These are phyloP conservation scores for human (Homo sapiens) DNA, from an alignment of 2,113 vertebrate species.

Conservation along the genomic window GRCh38 chr5:40402001-40402500, in stretches of 20 bases:
- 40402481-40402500: background rate
- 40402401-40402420: background rate
- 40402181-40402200: background rate
- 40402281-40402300: background rate
- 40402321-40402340: background rate
- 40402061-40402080: background rate
- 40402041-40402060: background rate
- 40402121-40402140: background rate
- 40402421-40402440: background rate
- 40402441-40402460: background rate
- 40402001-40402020: background rate
- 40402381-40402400: background rate
- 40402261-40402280: background rate
- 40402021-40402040: background rate
- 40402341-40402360: background rate
- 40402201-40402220: background rate
- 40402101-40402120: background rate
- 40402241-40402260: background rate
- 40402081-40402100: background rate
- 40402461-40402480: background rate
- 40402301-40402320: fast-evolving
- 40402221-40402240: background rate
- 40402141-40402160: background rate
- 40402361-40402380: fast-evolving
- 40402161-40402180: background rate